Conservation (phyloP, 2,797 vertebrate genomes). For the Graptemys geographica region DNA sequence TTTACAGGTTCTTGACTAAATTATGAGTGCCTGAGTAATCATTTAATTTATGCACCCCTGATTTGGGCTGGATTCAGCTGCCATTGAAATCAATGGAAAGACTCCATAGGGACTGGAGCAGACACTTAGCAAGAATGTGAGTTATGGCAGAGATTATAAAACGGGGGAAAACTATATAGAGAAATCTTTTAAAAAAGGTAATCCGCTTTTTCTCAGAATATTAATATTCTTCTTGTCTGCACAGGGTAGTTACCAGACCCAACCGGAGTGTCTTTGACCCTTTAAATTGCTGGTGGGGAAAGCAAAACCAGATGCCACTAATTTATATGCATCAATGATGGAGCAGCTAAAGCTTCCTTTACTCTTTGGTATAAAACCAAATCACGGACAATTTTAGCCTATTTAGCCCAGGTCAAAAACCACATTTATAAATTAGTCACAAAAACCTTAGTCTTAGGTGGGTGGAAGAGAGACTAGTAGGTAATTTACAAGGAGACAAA, state of each 20-base stretch:
- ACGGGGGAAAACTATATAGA: background rate
- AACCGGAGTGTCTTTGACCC: slow-evolving; percentile 7
- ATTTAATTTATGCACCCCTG: background rate
- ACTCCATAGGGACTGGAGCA: background rate
- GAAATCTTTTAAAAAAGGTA: background rate
- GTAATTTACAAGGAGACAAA: slow-evolving; percentile 19
- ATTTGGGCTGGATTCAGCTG: background rate
- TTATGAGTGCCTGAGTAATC: background rate
- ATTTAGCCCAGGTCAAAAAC: slow-evolving; percentile 32
- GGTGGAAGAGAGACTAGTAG: background rate
- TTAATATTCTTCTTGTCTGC: background rate
- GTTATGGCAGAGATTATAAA: background rate
- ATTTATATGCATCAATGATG: slow-evolving; percentile 1
- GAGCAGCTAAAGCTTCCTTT: slow-evolving; percentile 40
- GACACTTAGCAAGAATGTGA: background rate
- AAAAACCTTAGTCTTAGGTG: background rate
- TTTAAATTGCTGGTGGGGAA: too few species aligned
- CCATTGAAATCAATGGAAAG: background rate
- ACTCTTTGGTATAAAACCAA: background rate
- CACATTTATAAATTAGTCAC: slow-evolving; percentile 34
- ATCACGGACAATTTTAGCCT: slow-evolving; percentile 28
- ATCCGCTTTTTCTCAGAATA: background rate
- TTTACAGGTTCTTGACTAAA: background rate
- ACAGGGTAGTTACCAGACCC: background rate
- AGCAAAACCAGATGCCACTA: slow-evolving; percentile 32